Percentiles rank a stretch among this genome's conserved stretches.
These are phyloP conservation scores for Apis dorsata DNA, from an alignment of 1,140 invertebrate species.

Conservation along the genomic window DNA sequence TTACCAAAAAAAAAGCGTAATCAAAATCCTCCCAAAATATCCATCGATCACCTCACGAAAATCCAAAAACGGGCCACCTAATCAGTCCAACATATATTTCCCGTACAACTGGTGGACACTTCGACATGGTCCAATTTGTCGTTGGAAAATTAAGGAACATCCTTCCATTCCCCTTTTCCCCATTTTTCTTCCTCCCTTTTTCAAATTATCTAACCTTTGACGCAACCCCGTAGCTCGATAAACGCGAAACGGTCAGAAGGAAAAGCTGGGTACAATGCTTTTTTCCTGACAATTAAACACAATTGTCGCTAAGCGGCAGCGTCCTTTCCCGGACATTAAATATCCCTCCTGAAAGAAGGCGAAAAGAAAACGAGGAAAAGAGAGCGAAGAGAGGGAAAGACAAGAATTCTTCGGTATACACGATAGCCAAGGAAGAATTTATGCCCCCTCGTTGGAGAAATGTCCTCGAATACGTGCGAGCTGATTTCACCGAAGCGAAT, in stretches of 20 bases:
- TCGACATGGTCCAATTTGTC: slow-evolving; percentile 32
- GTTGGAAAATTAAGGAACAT: slow-evolving; percentile 24
- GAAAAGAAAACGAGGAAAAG: neutral
- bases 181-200: neutral
- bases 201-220: slow-evolving; percentile 27
- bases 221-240: neutral
- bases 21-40: neutral
- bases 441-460: slow-evolving; percentile 7
- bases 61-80: neutral
- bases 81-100: neutral
- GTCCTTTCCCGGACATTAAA: slow-evolving; percentile 41
- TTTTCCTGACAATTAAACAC: slow-evolving; percentile 50
- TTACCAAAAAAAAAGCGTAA: neutral
- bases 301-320: slow-evolving; percentile 49
- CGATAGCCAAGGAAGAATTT: slow-evolving; percentile 22
- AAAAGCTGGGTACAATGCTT: neutral
- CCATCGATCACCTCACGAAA: neutral
- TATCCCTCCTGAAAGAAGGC: slow-evolving; percentile 6
- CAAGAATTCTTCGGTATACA: neutral
- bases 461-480: neutral
- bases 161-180: neutral
- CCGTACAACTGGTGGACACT: neutral
- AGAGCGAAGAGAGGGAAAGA: neutral
- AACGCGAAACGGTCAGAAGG: neutral
- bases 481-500: slow-evolving; percentile 29